Conservation (phyloP, 92 coral and sea anemone genomes). For the Porites cylindrica region DNA sequence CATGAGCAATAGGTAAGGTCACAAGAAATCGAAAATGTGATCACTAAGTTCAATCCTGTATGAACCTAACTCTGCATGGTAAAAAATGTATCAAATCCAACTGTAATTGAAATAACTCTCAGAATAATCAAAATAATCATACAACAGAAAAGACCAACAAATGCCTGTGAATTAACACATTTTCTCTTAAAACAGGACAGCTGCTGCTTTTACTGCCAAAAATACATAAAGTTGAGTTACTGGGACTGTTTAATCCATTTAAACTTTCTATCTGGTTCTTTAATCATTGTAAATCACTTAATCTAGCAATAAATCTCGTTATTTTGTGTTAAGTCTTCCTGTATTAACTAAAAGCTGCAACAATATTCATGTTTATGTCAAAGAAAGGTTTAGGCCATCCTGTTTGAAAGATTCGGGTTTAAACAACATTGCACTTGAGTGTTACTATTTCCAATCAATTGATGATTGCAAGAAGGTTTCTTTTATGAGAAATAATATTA, state of each 20-base stretch:
- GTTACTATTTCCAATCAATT: too few relatives aligned
- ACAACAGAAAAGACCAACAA: not conserved
- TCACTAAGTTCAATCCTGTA: too few relatives aligned
- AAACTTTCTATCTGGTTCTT: not conserved
- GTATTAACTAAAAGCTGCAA: not conserved
- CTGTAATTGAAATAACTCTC: not conserved
- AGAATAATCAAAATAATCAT: not conserved
- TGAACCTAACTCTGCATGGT: too few relatives aligned
- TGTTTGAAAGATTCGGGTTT: not conserved
- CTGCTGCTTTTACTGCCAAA: not conserved
- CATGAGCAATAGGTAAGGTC: too few relatives aligned
- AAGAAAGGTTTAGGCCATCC: not conserved
- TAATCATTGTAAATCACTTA: slow-evolving; percentile 1
- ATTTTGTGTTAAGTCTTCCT: slow-evolving; percentile 3
- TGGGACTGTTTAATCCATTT: not conserved
- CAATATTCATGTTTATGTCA: not conserved
- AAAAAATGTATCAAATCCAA: too few relatives aligned
- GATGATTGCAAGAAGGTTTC: too few relatives aligned
- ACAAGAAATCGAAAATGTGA: too few relatives aligned
- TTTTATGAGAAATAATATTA: too few relatives aligned
- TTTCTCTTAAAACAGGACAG: too few relatives aligned
- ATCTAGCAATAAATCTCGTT: not conserved
- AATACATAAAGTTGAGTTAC: not conserved
- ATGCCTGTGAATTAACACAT: not conserved
- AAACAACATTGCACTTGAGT: not conserved